These are phyloP conservation scores for Austrofundulus limnaeus DNA, from an alignment of 2,113 vertebrate species.

Conservation along the genomic window DNA sequence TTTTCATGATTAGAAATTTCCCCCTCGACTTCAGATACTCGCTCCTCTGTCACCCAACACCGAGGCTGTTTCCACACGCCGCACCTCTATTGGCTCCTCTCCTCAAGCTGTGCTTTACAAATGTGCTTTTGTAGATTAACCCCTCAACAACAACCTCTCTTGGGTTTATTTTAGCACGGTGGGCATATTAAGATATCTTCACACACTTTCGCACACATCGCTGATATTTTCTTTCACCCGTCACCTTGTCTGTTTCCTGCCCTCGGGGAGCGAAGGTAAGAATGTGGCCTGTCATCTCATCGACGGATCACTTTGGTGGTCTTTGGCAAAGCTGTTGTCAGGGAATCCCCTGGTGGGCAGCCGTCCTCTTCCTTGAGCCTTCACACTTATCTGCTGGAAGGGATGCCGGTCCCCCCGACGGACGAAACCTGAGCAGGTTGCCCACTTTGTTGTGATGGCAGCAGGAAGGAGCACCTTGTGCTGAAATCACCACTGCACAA, in stretches of 20 bases:
- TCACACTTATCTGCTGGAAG: slow-evolving; percentile 67
- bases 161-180: slow-evolving; percentile 43
- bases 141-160: slow-evolving; percentile 23
- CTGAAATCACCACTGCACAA: slow-evolving; percentile 57
- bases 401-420: slow-evolving; percentile 50
- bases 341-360: slow-evolving; percentile 51
- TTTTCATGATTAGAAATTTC: slow-evolving; percentile 72
- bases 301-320: slow-evolving; percentile 70
- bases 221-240: slow-evolving; percentile 14
- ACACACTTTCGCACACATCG: slow-evolving; percentile 23
- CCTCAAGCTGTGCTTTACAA: slow-evolving; percentile 49
- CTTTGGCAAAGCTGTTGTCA: slow-evolving; percentile 58
- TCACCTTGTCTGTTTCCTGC: slow-evolving; percentile 27
- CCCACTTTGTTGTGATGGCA: slow-evolving; percentile 55
- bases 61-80: slow-evolving; percentile 53
- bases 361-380: slow-evolving; percentile 66
- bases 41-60: slow-evolving; percentile 70
- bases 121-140: slow-evolving; percentile 52
- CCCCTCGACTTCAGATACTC: slow-evolving; percentile 63
- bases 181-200: slow-evolving; percentile 41
- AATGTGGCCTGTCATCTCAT: slow-evolving; percentile 60
- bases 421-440: slow-evolving; percentile 65
- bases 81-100: slow-evolving; percentile 31
- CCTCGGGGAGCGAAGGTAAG: slow-evolving; percentile 35
- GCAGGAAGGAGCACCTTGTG: slow-evolving; percentile 62